Conservation (phyloP, 2,888 invertebrate species). For the Phragmatobia fuliginosa region DNA sequence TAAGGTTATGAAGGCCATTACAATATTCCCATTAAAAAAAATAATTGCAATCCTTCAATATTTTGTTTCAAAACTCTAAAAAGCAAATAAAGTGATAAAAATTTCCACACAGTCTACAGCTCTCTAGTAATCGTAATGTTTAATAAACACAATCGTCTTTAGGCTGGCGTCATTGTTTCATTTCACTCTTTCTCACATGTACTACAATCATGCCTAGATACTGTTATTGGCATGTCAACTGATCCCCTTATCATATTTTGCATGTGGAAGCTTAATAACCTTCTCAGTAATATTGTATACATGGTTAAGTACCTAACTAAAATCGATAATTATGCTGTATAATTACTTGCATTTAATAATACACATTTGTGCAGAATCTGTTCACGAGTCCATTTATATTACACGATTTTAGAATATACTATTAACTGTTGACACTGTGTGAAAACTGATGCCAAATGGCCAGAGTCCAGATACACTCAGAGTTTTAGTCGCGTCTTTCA, state of each 20-base stretch:
- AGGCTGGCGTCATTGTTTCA: not conserved
- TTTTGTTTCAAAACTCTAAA: too few relatives aligned
- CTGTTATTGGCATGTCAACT: not conserved
- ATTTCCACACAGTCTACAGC: not conserved
- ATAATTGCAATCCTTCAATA: too few relatives aligned
- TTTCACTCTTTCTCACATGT: not conserved
- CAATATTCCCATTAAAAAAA: not conserved
- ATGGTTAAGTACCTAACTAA: not conserved
- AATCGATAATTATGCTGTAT: not conserved
- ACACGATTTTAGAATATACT: constrained; percentile 6
- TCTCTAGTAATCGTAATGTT: not conserved
- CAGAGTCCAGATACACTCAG: constrained; percentile 4
- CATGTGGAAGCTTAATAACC: not conserved
- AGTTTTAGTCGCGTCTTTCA: not conserved
- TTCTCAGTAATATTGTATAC: not conserved
- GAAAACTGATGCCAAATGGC: constrained; percentile 15
- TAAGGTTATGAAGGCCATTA: not conserved
- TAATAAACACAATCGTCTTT: not conserved
- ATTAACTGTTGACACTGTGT: constrained; percentile 13
- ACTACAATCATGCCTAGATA: not conserved
- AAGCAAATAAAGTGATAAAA: not conserved
- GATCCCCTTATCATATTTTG: not conserved
- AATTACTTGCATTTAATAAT: not conserved
- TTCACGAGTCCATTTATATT: not conserved
- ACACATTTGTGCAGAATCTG: not conserved